phyloP scores from a whole-genome alignment of 2,888 invertebrate genomes.

The Cheilosia pagana region DNA sequence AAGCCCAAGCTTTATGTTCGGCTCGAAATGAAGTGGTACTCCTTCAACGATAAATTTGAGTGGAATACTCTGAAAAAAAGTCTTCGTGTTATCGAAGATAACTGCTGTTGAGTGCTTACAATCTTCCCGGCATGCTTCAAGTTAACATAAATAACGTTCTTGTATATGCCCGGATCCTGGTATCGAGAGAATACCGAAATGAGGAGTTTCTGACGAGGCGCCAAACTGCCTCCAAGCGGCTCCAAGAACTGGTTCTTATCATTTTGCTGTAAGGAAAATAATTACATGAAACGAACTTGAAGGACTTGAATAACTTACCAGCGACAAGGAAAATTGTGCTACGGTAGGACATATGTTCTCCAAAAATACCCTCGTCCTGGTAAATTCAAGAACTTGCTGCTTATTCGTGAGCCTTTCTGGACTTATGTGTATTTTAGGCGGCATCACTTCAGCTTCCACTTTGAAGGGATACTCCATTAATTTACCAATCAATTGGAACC shows the following conservation, averaged over 20 bases:
- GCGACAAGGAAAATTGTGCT: constrained; percentile 77
- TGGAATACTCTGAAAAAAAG: constrained; percentile 77
- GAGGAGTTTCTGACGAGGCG: constrained; percentile 78
- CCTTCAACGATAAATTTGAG: constrained; percentile 79
- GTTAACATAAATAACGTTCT: constrained; percentile 78
- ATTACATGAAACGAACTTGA: not conserved
- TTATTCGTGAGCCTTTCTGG: constrained; percentile 73
- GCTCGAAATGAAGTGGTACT: constrained; percentile 79
- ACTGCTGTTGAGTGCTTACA: constrained; percentile 58
- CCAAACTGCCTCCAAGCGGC: constrained; percentile 77
- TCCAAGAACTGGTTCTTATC: constrained; percentile 76
- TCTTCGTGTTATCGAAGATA: not conserved
- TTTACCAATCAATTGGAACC: constrained; percentile 79
- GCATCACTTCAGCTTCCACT: constrained; percentile 77
- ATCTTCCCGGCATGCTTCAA: constrained; percentile 77
- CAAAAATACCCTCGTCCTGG: constrained; percentile 77
- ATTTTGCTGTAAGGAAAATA: constrained; percentile 75
- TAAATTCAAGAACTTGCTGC: constrained; percentile 76
- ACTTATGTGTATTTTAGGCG: constrained; percentile 77
- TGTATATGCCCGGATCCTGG: constrained; percentile 79
- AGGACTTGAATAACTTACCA: constrained; percentile 77
- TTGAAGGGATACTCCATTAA: constrained; percentile 77
- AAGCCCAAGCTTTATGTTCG: constrained; percentile 77
- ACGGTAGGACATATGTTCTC: constrained; percentile 79
- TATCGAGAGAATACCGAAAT: constrained; percentile 77